Base-by-base conservation (phyloP, 2,888 invertebrate genomes). In the Xestia rhomboidea region DNA sequence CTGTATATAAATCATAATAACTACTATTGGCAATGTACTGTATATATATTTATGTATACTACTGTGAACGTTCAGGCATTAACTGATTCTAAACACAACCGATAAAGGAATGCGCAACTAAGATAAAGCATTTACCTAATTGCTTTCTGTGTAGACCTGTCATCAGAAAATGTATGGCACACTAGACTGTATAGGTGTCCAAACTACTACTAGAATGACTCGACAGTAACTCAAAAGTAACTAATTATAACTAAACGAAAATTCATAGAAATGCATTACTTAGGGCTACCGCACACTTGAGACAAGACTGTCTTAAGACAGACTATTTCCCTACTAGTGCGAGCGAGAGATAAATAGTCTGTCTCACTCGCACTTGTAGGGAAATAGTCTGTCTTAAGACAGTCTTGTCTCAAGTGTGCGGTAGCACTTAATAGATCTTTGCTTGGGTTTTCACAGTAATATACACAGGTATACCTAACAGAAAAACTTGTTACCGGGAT, bases 1-100 rank as follows among this genome's bases (percentile, higher is more conserved):
- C 82, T 86, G 87, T 88, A 88, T 82, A 88, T 89, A 85, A 79
- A 83, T 78, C 84, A 75, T 81, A 81, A 82, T 62, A 70, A 80
- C 67, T 79, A 79, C 73, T 69, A 86, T 63, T 81, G 75, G 76
- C 73, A 75, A 82, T 79, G n/a, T 78, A 78, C 72, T 66, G 68
- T 79, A 71, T 46, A 66, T 70, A 62, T 71, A 64, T 57, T n/a
- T 30, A 18, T 73, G 63, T 82, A 74, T 77, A 74, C 77, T 86
- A 86, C 87, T 84, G 87, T 84, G 69, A 79, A 79, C 41, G 24
- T 62, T 54, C 63, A 72, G 30, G 41, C 62, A 44, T 46, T 51
- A 34, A 41, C 18, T 62, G 60, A 46, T 49, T 57, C 63, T 68
- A 67, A 62, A 21, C 13, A 62, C 13, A 64, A 41, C 18, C 4